phyloP scores from a whole-genome alignment of 2,797 vertebrate species.

The Cephalopachus bancanus region DNA sequence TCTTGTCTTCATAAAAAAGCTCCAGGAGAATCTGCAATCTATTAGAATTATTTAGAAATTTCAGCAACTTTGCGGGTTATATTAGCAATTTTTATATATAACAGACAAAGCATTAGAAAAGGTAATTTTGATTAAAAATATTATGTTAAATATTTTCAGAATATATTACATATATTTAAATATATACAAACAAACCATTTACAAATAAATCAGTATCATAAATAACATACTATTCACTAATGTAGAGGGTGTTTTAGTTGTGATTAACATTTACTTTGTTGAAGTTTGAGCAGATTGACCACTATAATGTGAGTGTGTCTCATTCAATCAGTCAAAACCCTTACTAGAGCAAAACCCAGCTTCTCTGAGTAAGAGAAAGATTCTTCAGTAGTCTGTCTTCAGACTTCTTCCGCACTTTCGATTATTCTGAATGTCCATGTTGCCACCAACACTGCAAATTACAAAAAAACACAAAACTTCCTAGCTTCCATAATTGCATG shows the following conservation, averaged over 20 bases:
- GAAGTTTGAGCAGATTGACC: background rate
- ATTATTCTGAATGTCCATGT: background rate
- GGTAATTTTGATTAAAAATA: background rate
- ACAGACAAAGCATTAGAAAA: background rate
- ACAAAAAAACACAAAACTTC: background rate
- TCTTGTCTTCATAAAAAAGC: background rate
- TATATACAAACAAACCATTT: background rate
- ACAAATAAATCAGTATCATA: background rate
- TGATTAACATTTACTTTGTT: background rate
- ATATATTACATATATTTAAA: background rate
- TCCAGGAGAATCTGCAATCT: background rate
- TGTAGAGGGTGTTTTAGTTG: background rate
- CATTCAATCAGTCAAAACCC: background rate
- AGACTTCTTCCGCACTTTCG: background rate
- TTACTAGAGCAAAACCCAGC: background rate
- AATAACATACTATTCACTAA: background rate
- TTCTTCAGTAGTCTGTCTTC: background rate
- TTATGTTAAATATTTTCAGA: background rate
- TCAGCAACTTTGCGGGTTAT: background rate
- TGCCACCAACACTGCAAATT: background rate
- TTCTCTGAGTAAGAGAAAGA: background rate
- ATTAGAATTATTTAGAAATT: background rate
- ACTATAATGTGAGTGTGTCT: background rate
- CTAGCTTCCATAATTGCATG: background rate
- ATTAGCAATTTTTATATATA: background rate